A percentile compares a stretch with the other conserved stretches of the same genome.
These are phyloP conservation scores for Lycodopsis pacificus DNA, from an alignment of 2,797 vertebrate genomes.

Conservation along the genomic window DNA sequence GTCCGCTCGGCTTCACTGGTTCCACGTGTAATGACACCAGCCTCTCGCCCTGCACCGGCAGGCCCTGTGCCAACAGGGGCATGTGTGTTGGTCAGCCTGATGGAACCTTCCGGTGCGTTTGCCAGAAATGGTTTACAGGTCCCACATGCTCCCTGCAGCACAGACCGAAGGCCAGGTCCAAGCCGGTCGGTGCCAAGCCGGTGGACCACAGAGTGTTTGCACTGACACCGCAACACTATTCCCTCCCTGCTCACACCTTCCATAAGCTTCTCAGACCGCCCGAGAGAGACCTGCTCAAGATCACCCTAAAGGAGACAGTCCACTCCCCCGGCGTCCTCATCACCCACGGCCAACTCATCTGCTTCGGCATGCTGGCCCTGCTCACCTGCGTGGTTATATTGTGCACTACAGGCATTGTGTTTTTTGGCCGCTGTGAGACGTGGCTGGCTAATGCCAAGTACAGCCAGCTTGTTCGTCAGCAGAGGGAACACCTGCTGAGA, in stretches of 20 bases:
- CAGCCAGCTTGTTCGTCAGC: constrained; percentile 88
- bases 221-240: constrained; percentile 79
- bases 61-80: constrained; percentile 88
- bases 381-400: constrained; percentile 94
- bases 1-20: constrained; percentile 86
- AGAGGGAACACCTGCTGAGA: constrained; percentile 89
- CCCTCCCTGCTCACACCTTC: constrained; percentile 84
- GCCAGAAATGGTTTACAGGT: constrained; percentile 87
- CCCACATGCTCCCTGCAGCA: constrained; percentile 81
- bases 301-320: constrained; percentile 91
- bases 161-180: constrained; percentile 64
- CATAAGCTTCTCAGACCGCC: constrained; percentile 85
- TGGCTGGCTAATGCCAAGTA: constrained; percentile 94
- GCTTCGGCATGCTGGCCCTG: constrained; percentile 92
- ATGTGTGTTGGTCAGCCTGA: constrained; percentile 83
- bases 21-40: constrained; percentile 85
- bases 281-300: constrained; percentile 90
- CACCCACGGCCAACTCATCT: constrained; percentile 91
- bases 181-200: constrained; percentile 62
- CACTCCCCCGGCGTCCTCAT: constrained; percentile 84
- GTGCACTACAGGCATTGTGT: constrained; percentile 91
- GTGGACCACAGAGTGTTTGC: constrained; percentile 70
- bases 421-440: constrained; percentile 92
- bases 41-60: constrained; percentile 79
- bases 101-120: constrained; percentile 86